These are phyloP conservation scores for Abramis brama DNA, from an alignment of 2,113 vertebrate species.

Conservation along the genomic window DNA sequence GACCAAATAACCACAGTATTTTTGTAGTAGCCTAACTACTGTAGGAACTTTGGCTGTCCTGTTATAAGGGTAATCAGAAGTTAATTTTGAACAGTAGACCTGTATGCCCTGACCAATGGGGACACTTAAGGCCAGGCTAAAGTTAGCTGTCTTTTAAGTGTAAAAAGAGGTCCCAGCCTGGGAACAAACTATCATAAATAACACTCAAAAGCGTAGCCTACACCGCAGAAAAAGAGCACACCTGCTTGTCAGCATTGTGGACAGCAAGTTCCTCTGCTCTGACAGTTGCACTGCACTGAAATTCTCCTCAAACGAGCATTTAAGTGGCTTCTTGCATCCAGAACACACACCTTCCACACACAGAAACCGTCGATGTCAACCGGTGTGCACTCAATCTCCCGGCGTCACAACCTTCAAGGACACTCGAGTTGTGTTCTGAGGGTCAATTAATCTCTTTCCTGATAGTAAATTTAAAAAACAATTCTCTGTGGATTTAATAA, in stretches of 20 bases:
- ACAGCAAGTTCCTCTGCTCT: constrained; percentile 15
- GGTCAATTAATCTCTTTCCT: constrained; percentile 74
- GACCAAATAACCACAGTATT: neutral
- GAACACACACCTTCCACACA: neutral
- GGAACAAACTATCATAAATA: constrained; percentile 11
- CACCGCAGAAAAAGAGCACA: neutral
- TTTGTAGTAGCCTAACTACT: neutral
- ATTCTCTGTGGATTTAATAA: constrained; percentile 79
- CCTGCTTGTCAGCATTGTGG: constrained; percentile 32
- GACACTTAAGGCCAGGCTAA: constrained; percentile 1
- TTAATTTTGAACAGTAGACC: neutral
- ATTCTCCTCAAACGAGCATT: constrained; percentile 14
- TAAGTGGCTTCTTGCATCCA: constrained; percentile 6
- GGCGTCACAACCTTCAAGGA: constrained; percentile 75
- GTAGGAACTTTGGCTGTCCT: neutral
- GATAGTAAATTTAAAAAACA: constrained; percentile 76
- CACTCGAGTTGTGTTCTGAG: constrained; percentile 69
- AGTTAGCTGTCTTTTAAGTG: neutral
- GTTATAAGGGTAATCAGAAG: neutral
- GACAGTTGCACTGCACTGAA: neutral
- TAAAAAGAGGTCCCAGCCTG: neutral
- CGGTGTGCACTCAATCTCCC: constrained; percentile 44
- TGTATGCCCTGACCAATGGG: neutral
- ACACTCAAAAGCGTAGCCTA: neutral
- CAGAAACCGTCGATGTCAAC: constrained; percentile 21